Base-by-base conservation (phyloP, 2,797 vertebrate genomes). In the Poecilia velifera region DNA sequence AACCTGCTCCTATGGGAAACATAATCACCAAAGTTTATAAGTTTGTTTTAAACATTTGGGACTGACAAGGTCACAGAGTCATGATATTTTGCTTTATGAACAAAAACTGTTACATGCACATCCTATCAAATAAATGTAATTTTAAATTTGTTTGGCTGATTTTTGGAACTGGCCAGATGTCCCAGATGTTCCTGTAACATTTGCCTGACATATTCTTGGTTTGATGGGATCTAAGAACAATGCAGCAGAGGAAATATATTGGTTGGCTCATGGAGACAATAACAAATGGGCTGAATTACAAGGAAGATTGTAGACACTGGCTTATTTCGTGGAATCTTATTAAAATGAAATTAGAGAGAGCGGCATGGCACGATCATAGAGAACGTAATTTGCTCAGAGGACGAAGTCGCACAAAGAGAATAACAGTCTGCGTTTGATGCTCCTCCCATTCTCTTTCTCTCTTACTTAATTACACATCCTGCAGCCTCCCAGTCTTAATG, bases 271-370 rank as follows among this genome's bases (percentile, higher is more conserved):
- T 41, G 47, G 16, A 6, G 1, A 36, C 25, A 55, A 28, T 28
- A 55, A 74, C 25, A 28, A 36, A 46, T 46, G 41, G 43, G 31
- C 78, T 89, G 82, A 87, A 88, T 86, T 86, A 84, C 78, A 76
- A 83, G 72, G 76, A 86, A 74, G 79, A 51, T 82, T 84, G 85
- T 43, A 85, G 77, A 55, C 47, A 86, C 80, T 82, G 39, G 10
- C 66, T 43, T 45, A n/a, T 71, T 71, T n/a, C 2, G 0, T n/a
- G 41, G 41, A 71, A 71, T 45, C 25, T 13, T 83, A 86, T 81
- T 87, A 86, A 87, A 87, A 82, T 83, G 2, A 84, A 88, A 87
- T 87, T 83, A 90, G 76, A 43, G 16, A 10, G 72, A 74, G 75
- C n/a, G 46, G 82, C 78, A 78, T 77, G 73, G 71, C 74, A 78